Evolutionary conservation across 2,888 invertebrate species (phyloP).

Genomic region (Lasioglossum vierecki): DNA sequence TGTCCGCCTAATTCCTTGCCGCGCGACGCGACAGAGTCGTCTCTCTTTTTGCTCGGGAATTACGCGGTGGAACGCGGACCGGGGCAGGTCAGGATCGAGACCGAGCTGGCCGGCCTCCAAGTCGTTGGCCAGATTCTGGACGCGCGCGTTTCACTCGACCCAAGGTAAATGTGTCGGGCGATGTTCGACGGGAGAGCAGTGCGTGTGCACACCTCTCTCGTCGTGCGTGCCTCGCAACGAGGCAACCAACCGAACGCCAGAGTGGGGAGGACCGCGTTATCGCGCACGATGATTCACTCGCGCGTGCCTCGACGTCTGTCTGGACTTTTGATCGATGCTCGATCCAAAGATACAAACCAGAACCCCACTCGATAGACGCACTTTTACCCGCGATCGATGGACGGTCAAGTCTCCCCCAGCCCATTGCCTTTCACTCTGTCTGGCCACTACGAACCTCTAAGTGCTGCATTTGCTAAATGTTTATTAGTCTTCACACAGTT

Average conservation of each 20-base stretch:
- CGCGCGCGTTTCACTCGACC: slow-evolving; percentile 54
- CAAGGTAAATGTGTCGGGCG: slow-evolving; percentile 58
- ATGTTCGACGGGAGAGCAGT: background rate
- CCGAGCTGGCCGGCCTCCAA: slow-evolving; percentile 67
- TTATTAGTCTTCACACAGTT: too few relatives aligned
- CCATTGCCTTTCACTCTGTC: background rate
- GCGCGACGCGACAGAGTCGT: background rate
- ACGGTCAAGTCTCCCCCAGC: background rate
- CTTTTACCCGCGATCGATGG: background rate
- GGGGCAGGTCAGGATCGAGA: slow-evolving; percentile 65
- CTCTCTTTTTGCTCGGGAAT: slow-evolving; percentile 36
- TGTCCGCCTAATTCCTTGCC: slow-evolving; percentile 22
- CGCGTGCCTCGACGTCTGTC: background rate
- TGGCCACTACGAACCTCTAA: too few relatives aligned
- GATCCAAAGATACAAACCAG: background rate
- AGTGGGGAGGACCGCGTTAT: background rate
- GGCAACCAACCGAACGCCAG: background rate
- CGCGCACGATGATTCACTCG: slow-evolving; percentile 17
- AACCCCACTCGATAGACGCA: background rate
- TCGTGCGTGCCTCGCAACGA: background rate
- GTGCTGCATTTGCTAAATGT: too few relatives aligned
- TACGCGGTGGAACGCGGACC: slow-evolving; percentile 56
- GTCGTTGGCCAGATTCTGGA: slow-evolving; percentile 64
- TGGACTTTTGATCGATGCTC: background rate
- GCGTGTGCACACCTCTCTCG: background rate